phyloP scores from a whole-genome alignment of 2,888 invertebrate genomes.

The Aspidiotus destructor region DNA sequence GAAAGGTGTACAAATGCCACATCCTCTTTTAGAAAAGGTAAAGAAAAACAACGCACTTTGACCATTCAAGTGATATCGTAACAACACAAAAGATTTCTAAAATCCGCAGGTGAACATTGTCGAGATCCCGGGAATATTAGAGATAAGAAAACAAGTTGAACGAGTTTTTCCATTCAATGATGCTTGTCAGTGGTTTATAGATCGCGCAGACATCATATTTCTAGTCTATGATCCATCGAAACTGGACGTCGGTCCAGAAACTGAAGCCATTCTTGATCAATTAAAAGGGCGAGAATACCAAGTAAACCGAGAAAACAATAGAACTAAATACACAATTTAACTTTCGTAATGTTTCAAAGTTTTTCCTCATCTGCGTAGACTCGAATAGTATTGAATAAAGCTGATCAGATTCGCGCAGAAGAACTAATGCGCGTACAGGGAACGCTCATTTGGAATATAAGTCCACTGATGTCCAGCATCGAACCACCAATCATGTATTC shows the following conservation, averaged over 20 bases:
- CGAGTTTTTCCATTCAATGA: slow-evolving; percentile 90
- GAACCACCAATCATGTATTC: slow-evolving; percentile 90
- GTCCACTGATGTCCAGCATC: slow-evolving; percentile 88
- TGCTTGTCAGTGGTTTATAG: slow-evolving; percentile 95
- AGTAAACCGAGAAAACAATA: slow-evolving; percentile 45
- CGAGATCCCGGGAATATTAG: slow-evolving; percentile 90
- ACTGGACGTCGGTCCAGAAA: slow-evolving; percentile 88
- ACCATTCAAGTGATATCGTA: not conserved
- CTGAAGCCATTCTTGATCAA: slow-evolving; percentile 88
- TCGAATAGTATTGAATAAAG: slow-evolving; percentile 87
- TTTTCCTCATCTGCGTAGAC: slow-evolving; percentile 50
- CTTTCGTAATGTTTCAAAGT: not conserved
- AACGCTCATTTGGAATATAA: slow-evolving; percentile 90
- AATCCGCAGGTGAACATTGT: slow-evolving; percentile 74
- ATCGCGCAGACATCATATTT: slow-evolving; percentile 89
- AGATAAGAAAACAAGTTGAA: slow-evolving; percentile 86
- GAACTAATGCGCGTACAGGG: slow-evolving; percentile 89
- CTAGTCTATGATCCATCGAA: slow-evolving; percentile 91
- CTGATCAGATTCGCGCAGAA: slow-evolving; percentile 82
- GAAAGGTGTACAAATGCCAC: slow-evolving; percentile 68
- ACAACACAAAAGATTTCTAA: not conserved
- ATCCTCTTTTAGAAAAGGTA: slow-evolving; percentile 80
- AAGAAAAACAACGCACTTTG: slow-evolving; percentile 9
- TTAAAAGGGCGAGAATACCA: slow-evolving; percentile 87
- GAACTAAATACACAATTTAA: not conserved